Percentiles rank a stretch among this genome's conserved stretches.
phyloP scores from a whole-genome alignment of 2,888 invertebrate species.

The Uloborus plumipes region DNA sequence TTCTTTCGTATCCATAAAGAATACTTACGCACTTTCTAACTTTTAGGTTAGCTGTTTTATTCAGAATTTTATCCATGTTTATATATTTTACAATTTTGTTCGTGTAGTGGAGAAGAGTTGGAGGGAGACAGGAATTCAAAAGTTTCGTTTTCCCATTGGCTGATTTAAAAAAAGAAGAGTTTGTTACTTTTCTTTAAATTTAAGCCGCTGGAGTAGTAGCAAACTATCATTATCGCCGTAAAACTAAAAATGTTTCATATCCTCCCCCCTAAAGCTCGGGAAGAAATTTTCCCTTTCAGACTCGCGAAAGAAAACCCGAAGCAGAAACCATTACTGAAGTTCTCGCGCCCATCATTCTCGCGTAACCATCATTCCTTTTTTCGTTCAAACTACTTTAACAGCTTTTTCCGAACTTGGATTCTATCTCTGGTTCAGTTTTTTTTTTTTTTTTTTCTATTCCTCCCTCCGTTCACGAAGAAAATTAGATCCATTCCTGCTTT shows the following conservation, averaged over 20 bases:
- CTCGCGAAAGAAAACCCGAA: constrained; percentile 1
- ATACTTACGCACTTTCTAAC: no score
- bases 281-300: not conserved
- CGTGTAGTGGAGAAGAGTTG: no score
- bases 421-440: not conserved
- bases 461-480: constrained; percentile 2
- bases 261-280: not conserved
- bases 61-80: no score
- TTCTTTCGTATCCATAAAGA: no score
- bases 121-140: no score
- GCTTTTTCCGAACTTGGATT: constrained; percentile 38
- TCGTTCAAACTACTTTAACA: constrained; percentile 24
- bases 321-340: not conserved
- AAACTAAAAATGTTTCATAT: not conserved
- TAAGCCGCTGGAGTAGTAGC: no score
- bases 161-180: no score
- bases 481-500: constrained; percentile 4
- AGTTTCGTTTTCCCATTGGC: no score
- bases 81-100: no score
- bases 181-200: no score
- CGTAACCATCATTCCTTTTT: not conserved
- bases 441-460: not conserved
- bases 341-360: not conserved
- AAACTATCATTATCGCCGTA: no score
- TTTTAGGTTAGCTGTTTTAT: no score